phyloP scores from a whole-genome alignment of 2,888 invertebrate genomes.

The Druceiella hillmani region DNA sequence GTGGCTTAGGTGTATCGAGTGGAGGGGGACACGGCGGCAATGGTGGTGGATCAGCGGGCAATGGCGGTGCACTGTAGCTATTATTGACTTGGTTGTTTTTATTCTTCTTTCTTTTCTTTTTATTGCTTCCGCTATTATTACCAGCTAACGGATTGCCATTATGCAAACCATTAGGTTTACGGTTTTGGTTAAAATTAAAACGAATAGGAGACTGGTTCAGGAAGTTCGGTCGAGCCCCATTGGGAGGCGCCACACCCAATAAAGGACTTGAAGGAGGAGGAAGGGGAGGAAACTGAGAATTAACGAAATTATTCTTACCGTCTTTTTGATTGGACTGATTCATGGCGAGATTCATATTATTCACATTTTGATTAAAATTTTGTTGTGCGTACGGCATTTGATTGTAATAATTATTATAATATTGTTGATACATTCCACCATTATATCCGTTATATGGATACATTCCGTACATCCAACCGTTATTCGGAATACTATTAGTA shows the following conservation, averaged over 20 bases:
- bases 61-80: slow-evolving; percentile 49
- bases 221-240: slow-evolving; percentile 40
- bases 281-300: slow-evolving; percentile 33
- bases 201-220: slow-evolving; percentile 41
- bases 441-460: slow-evolving; percentile 41
- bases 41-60: slow-evolving; percentile 51
- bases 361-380: slow-evolving; percentile 7
- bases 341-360: too few species aligned
- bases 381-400: slow-evolving; percentile 37
- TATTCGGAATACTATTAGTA: too few species aligned
- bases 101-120: slow-evolving; percentile 74
- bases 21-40: slow-evolving; percentile 50
- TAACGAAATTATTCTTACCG: too few species aligned
- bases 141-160: slow-evolving; percentile 39
- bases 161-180: slow-evolving; percentile 34
- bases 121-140: slow-evolving; percentile 48
- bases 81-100: slow-evolving; percentile 52
- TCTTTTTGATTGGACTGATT: too few species aligned
- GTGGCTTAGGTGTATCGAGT: slow-evolving; percentile 35
- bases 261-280: slow-evolving; percentile 34
- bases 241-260: slow-evolving; percentile 44
- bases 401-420: slow-evolving; percentile 47
- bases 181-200: slow-evolving; percentile 42
- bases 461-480: slow-evolving; percentile 42
- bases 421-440: slow-evolving; percentile 43